These are phyloP conservation scores for Rhorus exstirpatorius DNA, from an alignment of 2,888 invertebrate species.

Conservation along the genomic window DNA sequence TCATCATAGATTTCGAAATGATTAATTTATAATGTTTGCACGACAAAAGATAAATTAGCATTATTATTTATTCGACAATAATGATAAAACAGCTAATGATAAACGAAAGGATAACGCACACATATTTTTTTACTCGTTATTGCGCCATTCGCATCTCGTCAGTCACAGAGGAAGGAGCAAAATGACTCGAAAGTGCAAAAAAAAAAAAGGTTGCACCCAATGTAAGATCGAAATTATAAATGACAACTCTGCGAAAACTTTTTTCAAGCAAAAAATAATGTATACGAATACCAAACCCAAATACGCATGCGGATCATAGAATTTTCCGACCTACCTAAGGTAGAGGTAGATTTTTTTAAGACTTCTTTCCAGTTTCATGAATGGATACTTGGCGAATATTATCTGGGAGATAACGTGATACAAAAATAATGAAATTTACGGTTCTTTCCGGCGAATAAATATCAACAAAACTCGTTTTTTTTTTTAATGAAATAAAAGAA, in stretches of 20 bases:
- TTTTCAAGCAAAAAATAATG: background rate
- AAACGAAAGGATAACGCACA: too few species aligned
- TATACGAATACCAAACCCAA: constrained; percentile 35
- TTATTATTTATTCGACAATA: too few species aligned
- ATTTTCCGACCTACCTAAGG: constrained; percentile 62
- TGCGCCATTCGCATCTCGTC: too few species aligned
- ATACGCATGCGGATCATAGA: constrained; percentile 61
- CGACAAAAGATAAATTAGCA: too few species aligned
- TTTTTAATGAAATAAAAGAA: too few species aligned
- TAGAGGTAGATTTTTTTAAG: constrained; percentile 32
- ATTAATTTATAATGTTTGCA: too few species aligned
- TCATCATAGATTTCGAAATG: too few species aligned
- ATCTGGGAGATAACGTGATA: constrained; percentile 39
- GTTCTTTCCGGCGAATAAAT: background rate
- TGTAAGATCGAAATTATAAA: constrained; percentile 6
- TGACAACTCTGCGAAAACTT: background rate
- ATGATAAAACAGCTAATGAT: too few species aligned
- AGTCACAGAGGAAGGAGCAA: too few species aligned
- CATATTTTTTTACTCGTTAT: too few species aligned
- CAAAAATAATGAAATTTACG: background rate
- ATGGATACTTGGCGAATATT: constrained; percentile 39
- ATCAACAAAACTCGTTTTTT: background rate
- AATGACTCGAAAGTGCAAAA: constrained; percentile 21
- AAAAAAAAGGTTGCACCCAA: background rate
- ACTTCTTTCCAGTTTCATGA: constrained; percentile 47